A percentile compares a stretch with the other conserved stretches of the same genome.
These are phyloP conservation scores for Eucidaris tribuloides DNA, from an alignment of 35 echinoderm and acorn worm genomes.

Conservation along the genomic window DNA sequence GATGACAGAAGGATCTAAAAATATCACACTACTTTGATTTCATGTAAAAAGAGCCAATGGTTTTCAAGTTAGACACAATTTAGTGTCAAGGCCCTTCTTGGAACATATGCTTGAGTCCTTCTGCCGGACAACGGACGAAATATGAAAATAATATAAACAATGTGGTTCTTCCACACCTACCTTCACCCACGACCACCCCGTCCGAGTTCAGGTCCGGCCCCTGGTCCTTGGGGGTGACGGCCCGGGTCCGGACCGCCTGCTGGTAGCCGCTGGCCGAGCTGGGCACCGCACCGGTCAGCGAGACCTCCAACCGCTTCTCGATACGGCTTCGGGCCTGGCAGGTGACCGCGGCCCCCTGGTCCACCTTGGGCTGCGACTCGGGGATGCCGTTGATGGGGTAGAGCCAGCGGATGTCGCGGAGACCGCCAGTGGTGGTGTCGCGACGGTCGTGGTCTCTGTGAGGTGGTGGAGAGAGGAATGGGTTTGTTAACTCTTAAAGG, in stretches of 20 bases:
- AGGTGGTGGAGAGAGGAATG: too few species aligned
- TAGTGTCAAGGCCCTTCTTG: too few species aligned
- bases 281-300: slow-evolving; percentile 90
- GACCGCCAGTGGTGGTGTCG: slow-evolving; percentile 42
- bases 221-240: slow-evolving; percentile 71
- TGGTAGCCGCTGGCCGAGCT: slow-evolving; percentile 76
- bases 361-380: slow-evolving; percentile 71
- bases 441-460: slow-evolving; percentile 55
- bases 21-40: too few species aligned
- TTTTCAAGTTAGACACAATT: too few species aligned
- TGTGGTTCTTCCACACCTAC: neutral
- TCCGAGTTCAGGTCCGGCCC: slow-evolving; percentile 24
- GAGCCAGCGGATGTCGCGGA: slow-evolving; percentile 92
- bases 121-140: too few species aligned
- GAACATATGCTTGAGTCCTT: too few species aligned
- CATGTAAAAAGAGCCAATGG: too few species aligned
- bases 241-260: slow-evolving; percentile 61
- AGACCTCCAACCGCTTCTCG: slow-evolving; percentile 82
- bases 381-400: slow-evolving; percentile 97
- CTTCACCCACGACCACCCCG: slow-evolving; percentile 89
- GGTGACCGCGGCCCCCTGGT: slow-evolving; percentile 73
- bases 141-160: too few species aligned
- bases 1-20: too few species aligned
- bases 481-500: too few species aligned
- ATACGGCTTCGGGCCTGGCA: slow-evolving; percentile 94